These are phyloP conservation scores for Phaonia tiefii DNA, from an alignment of 2,888 invertebrate species.

Conservation along the genomic window DNA sequence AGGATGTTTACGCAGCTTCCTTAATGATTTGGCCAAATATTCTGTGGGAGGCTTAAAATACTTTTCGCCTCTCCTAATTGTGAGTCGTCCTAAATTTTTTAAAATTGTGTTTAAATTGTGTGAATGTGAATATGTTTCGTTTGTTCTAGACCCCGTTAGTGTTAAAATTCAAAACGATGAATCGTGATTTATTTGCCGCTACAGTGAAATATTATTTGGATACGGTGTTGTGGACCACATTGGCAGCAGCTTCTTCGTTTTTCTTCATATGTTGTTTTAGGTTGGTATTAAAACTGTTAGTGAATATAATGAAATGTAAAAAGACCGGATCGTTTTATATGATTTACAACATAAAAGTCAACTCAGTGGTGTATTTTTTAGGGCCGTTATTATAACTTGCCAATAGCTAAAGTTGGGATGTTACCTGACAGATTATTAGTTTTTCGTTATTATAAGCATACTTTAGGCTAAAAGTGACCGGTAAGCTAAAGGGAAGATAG, in stretches of 20 bases:
- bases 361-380: too few relatives aligned
- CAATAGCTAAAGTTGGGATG: too few relatives aligned
- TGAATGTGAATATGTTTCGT: neutral
- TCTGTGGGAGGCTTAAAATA: constrained; percentile 66
- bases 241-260: constrained; percentile 59
- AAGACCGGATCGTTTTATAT: too few relatives aligned
- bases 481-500: too few relatives aligned
- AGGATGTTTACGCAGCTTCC: constrained; percentile 52
- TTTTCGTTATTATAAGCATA: too few relatives aligned
- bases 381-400: too few relatives aligned
- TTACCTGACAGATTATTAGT: too few relatives aligned
- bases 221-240: constrained; percentile 65
- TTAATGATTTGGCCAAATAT: constrained; percentile 48
- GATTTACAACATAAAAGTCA: too few relatives aligned
- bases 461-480: too few relatives aligned
- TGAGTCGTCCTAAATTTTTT: constrained; percentile 57
- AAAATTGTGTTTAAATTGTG: neutral
- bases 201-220: constrained; percentile 69
- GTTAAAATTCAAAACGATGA: constrained; percentile 67
- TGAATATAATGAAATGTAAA: too few relatives aligned
- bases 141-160: constrained; percentile 69
- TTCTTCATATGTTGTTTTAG: constrained; percentile 70
- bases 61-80: constrained; percentile 71
- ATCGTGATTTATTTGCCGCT: constrained; percentile 59
- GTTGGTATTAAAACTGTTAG: constrained; percentile 61